phyloP scores from a whole-genome alignment of 2,113 vertebrate genomes.

The Nannospalax galili region DNA sequence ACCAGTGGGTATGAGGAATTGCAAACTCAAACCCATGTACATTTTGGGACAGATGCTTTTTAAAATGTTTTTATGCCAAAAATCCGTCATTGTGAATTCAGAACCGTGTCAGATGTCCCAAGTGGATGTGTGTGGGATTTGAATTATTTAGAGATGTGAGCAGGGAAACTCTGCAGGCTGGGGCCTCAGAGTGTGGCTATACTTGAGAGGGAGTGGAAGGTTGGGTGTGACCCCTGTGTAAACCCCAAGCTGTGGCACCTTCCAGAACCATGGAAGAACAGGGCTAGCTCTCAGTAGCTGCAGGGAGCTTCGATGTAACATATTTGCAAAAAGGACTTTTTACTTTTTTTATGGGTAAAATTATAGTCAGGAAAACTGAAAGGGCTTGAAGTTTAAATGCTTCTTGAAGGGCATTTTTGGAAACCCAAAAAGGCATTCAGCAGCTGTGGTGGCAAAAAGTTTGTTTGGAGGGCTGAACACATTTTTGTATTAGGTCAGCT shows the following conservation, averaged over 20 bases:
- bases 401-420: background rate
- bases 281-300: slow-evolving; percentile 23
- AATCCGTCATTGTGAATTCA: slow-evolving; percentile 47
- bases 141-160: slow-evolving; percentile 39
- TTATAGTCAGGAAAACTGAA: slow-evolving; percentile 76
- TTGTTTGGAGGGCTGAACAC: background rate
- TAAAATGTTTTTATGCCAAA: slow-evolving; percentile 82
- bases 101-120: background rate
- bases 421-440: background rate
- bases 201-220: background rate
- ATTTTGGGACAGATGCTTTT: slow-evolving; percentile 45
- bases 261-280: background rate
- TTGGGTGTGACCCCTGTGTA: accelerated
- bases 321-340: slow-evolving; percentile 55
- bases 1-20: slow-evolving; percentile 56
- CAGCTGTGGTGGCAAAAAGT: background rate
- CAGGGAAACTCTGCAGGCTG: background rate
- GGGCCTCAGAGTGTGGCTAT: background rate
- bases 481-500: slow-evolving; percentile 13
- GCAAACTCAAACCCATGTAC: slow-evolving; percentile 25
- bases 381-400: slow-evolving; percentile 83
- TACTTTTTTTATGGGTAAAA: background rate
- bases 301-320: background rate
- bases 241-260: background rate
- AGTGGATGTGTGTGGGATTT: slow-evolving; percentile 20